A percentile compares a stretch with the other conserved stretches of the same genome.
Evolutionary conservation across 2,888 invertebrate species (phyloP).

Genomic region (Leptopilina myrica): DNA sequence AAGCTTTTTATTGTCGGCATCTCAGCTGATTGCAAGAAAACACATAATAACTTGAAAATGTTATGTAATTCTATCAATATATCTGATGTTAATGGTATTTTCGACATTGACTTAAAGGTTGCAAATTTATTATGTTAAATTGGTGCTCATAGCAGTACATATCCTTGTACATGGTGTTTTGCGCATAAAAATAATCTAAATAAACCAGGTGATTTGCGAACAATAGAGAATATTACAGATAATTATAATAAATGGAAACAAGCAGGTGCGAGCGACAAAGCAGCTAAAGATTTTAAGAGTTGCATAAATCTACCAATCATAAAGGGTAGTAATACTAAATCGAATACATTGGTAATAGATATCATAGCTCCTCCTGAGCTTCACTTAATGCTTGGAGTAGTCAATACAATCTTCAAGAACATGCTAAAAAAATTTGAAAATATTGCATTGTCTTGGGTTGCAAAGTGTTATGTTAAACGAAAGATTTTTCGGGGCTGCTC

Average conservation of each 20-base stretch:
- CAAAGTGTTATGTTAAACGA: slow-evolving; percentile 13
- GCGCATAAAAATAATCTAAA: too few species aligned
- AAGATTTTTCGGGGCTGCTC: slow-evolving; percentile 16
- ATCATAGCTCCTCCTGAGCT: slow-evolving; percentile 42
- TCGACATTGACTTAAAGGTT: too few species aligned
- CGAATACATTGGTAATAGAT: slow-evolving; percentile 27
- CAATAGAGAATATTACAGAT: too few species aligned
- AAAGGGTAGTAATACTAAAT: not conserved
- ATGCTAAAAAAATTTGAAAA: slow-evolving; percentile 30
- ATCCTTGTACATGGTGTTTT: too few species aligned
- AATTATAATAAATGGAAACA: too few species aligned
- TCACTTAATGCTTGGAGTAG: slow-evolving; percentile 37
- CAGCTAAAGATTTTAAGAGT: slow-evolving; percentile 19
- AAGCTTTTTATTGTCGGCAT: too few species aligned
- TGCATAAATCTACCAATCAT: not conserved
- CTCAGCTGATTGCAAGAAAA: not conserved
- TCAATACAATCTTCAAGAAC: slow-evolving; percentile 37
- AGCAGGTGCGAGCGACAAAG: not conserved
- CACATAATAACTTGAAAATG: not conserved
- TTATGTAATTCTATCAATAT: too few species aligned
- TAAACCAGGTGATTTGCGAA: too few species aligned
- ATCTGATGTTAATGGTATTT: too few species aligned
- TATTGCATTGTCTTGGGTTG: slow-evolving; percentile 14
- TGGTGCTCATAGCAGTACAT: too few species aligned
- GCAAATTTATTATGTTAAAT: too few species aligned